Base-by-base conservation (phyloP, 2,113 vertebrate species). In the Melanerpes formicivorus region DNA sequence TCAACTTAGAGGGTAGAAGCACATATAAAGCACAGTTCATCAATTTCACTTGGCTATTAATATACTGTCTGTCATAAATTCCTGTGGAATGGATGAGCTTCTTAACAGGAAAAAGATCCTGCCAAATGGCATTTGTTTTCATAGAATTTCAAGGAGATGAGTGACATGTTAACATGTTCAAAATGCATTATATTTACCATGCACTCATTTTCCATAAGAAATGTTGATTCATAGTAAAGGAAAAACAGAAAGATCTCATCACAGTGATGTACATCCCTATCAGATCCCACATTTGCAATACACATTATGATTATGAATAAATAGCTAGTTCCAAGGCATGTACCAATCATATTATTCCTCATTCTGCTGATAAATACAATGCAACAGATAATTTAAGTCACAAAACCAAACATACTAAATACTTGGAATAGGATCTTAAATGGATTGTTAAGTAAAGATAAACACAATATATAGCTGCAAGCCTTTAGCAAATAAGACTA, bases 381-480 rank as follows among this genome's bases (percentile, higher is more conserved):
- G 29, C 18, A 90, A 27, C 23, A 79, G 56, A 59, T 75, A 85
- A 70, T 46, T 65, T 71, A 80, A 85, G 81, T 79, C 54, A 60
- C 32, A 81, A 55, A 50, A 63, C 59, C 72, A n/a, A 65, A 44
- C 48, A 29, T 65, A 50, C 4, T 69, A 8, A 80, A 67, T 88
- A 84, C 77, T 90, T 86, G 82, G 37, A 92, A 91, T 72, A 90
- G 46, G 78, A 69, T 77, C 40, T 80, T 77, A 72, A 90, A 32
- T 48, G 10, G 9, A 4, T 21, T 81, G 26, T 90, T 83, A 86
- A 11, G 11, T 90, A 81, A 92, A 67, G 29, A 56, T 70, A 58
- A 88, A 65, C 37, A 69, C 18, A 54, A 88, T 42, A 66, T 37
- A 37, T 21, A 64, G 46, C 65, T 42, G 6, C 18, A 89, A 84